Percentiles rank a stretch among this genome's conserved stretches.
Evolutionary conservation across 2,113 vertebrate genomes (phyloP).

Genomic region (Pogona vitticeps): DNA sequence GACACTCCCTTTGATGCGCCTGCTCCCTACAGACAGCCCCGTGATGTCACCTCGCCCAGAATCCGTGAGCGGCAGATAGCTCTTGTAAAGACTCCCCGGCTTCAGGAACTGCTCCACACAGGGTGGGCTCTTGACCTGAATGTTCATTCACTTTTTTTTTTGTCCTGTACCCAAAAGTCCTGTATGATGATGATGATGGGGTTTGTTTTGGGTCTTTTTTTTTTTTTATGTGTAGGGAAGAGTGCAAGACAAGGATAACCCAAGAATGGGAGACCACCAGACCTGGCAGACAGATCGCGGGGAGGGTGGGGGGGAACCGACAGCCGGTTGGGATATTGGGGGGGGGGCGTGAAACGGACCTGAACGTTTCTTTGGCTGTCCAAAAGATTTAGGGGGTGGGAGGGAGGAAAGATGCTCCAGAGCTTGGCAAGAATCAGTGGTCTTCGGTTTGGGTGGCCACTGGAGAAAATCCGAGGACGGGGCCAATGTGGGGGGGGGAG

Average conservation of each 20-base stretch:
- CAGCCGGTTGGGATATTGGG: background rate
- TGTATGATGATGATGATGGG: background rate
- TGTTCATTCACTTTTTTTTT: conserved; percentile 26
- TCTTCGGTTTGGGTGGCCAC: background rate
- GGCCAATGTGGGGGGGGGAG: background rate
- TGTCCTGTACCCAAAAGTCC: conserved; percentile 38
- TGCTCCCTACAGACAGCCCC: conserved; percentile 42
- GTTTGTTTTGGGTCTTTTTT: background rate
- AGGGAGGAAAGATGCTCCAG: background rate
- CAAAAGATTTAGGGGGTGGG: background rate
- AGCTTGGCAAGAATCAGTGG: background rate
- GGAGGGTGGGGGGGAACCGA: background rate
- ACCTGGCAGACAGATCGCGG: background rate
- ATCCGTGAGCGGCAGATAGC: conserved; percentile 68
- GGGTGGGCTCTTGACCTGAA: conserved; percentile 50
- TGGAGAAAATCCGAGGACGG: background rate
- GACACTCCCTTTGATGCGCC: conserved; percentile 32
- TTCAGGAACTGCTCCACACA: conserved; percentile 60
- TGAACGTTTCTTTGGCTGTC: background rate
- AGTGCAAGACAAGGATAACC: conserved; percentile 1
- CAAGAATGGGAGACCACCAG: background rate
- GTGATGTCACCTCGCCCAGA: conserved; percentile 36
- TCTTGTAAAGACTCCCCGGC: conserved; percentile 65
- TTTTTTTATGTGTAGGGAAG: background rate
- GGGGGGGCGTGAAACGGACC: background rate